These are phyloP conservation scores for Euwallacea similis DNA, from an alignment of 1,140 invertebrate genomes.

Conservation along the genomic window DNA sequence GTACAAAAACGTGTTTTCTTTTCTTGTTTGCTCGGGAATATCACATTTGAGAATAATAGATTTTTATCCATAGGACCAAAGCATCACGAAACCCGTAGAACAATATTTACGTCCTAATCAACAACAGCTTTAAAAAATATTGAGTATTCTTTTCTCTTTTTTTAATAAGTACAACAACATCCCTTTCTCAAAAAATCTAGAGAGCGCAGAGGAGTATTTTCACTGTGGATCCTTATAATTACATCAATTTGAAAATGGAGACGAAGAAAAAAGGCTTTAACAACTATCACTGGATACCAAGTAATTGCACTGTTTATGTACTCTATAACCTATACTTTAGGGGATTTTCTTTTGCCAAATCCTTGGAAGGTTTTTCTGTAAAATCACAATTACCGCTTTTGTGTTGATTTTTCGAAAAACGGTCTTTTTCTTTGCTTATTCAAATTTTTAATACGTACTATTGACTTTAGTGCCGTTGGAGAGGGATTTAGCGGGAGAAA, in stretches of 20 bases:
- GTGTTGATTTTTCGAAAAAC: not conserved
- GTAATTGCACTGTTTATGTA: no score
- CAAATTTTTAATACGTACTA: constrained; percentile 12
- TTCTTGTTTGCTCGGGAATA: constrained; percentile 18
- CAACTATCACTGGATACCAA: no score
- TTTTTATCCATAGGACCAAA: not conserved
- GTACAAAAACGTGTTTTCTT: constrained; percentile 6
- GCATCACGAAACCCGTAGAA: not conserved
- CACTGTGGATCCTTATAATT: no score
- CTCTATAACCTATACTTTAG: no score
- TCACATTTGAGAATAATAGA: constrained; percentile 11
- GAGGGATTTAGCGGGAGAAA: not conserved
- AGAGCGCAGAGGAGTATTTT: not conserved
- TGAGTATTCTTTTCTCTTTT: constrained; percentile 8
- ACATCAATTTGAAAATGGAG: no score
- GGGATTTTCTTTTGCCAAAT: no score
- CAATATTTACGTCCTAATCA: not conserved
- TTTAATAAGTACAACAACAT: constrained; percentile 2
- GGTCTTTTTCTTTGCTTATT: not conserved
- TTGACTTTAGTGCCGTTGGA: not conserved
- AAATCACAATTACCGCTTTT: no score
- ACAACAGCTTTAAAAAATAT: constrained; percentile 7
- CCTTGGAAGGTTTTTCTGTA: no score
- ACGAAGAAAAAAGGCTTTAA: no score
- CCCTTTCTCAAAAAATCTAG: not conserved